Evolutionary conservation across 2,888 invertebrate genomes (phyloP).

Genomic region (Meteorus colon): DNA sequence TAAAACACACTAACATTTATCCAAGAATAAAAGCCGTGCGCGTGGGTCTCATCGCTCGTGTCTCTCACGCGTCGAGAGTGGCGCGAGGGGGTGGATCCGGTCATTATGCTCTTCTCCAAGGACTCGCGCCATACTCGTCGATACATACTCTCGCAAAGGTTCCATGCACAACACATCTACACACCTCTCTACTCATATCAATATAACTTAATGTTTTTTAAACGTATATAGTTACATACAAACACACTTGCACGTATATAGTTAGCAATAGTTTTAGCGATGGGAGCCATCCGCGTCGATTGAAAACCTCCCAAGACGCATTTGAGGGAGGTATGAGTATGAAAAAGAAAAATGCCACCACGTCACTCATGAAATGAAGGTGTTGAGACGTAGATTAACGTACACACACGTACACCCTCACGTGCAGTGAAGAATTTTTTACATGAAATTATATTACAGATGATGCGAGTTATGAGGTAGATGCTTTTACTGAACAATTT

Average conservation of each 20-base stretch:
- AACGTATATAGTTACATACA: background rate
- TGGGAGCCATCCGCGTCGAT: background rate
- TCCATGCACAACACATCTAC: background rate
- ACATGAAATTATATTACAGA: background rate
- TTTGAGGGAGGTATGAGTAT: slow-evolving; percentile 21
- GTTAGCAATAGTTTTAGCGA: slow-evolving; percentile 11
- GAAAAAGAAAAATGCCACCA: slow-evolving; percentile 33
- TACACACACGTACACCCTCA: slow-evolving; percentile 32
- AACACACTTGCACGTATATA: background rate
- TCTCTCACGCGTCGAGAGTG: slow-evolving; percentile 32
- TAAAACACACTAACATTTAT: background rate
- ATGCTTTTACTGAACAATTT: slow-evolving; percentile 9
- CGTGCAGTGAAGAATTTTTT: background rate
- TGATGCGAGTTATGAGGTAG: background rate
- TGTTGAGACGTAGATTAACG: slow-evolving; percentile 57
- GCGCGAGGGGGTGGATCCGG: slow-evolving; percentile 39
- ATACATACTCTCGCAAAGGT: slow-evolving; percentile 1
- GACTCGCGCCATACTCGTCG: slow-evolving; percentile 29
- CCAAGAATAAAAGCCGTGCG: slow-evolving; percentile 16
- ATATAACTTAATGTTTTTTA: no score
- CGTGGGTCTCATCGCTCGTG: slow-evolving; percentile 38
- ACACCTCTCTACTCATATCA: background rate
- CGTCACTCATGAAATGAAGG: slow-evolving; percentile 47
- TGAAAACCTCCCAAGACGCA: slow-evolving; percentile 38
- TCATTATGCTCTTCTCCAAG: slow-evolving; percentile 32